Percentiles rank a stretch among this genome's conserved stretches.
Evolutionary conservation across 2,888 invertebrate species (phyloP).

Genomic region (Diarsia mendica): DNA sequence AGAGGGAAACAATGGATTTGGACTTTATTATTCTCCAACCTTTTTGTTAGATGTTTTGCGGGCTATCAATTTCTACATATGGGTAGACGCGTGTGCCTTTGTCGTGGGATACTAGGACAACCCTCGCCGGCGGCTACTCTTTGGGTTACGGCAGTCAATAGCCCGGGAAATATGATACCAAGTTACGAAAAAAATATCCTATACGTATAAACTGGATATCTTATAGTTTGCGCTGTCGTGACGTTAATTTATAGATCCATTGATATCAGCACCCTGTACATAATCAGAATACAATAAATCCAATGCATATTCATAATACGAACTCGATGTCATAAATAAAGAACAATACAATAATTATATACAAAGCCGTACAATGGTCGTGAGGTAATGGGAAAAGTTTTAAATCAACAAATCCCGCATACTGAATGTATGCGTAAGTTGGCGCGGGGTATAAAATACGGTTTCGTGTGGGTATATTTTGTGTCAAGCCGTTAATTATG

Average conservation of each 20-base stretch:
- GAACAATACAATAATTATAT: slow-evolving; percentile 57
- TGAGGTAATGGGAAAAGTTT: slow-evolving; percentile 74
- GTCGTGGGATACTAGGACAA: slow-evolving; percentile 67
- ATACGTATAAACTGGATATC: slow-evolving; percentile 20
- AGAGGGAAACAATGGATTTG: slow-evolving; percentile 41
- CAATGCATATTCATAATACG: slow-evolving; percentile 52
- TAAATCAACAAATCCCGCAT: slow-evolving; percentile 69
- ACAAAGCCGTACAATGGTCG: slow-evolving; percentile 59
- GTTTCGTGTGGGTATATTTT: slow-evolving; percentile 53
- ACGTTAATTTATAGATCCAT: slow-evolving; percentile 9
- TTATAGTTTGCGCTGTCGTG: not conserved
- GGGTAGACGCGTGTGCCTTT: slow-evolving; percentile 62
- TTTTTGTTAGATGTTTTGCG: slow-evolving; percentile 48
- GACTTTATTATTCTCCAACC: slow-evolving; percentile 34
- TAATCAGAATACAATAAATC: slow-evolving; percentile 45
- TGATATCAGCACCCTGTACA: slow-evolving; percentile 1
- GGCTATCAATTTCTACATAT: slow-evolving; percentile 51
- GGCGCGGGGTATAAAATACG: slow-evolving; percentile 61
- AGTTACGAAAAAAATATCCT: slow-evolving; percentile 44
- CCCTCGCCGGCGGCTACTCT: slow-evolving; percentile 67
- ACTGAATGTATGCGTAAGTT: slow-evolving; percentile 50
- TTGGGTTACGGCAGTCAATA: slow-evolving; percentile 66
- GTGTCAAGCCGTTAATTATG: slow-evolving; percentile 47
- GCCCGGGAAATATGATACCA: slow-evolving; percentile 64
- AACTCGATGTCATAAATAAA: slow-evolving; percentile 55